These are phyloP conservation scores for human DNA, from an alignment of 2,113 vertebrate species.

Conservation along the genomic window DNA sequence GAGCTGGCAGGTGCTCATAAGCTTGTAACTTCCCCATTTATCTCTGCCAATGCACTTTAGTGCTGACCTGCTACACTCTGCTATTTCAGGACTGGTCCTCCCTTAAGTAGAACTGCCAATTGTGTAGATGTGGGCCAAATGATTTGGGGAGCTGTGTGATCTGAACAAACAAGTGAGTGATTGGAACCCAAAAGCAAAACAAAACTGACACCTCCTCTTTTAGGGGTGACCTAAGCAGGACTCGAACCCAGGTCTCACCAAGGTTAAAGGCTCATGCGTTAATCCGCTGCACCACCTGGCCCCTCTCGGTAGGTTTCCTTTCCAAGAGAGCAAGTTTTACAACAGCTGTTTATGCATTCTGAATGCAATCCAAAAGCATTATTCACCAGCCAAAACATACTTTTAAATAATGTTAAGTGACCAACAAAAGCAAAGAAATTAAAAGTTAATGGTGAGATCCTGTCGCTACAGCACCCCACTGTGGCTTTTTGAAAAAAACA, in stretches of 20 bases:
- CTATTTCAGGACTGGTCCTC: constrained; percentile 68
- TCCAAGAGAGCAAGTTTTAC: constrained; percentile 74
- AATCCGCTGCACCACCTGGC: constrained; percentile 45
- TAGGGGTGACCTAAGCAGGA: background rate
- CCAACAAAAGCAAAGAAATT: constrained; percentile 81
- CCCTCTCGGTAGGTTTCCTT: background rate
- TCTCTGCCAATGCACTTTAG: constrained; percentile 66
- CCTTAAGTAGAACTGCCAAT: constrained; percentile 63
- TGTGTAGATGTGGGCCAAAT: constrained; percentile 64
- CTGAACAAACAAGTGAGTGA: constrained; percentile 65
- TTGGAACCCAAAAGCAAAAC: constrained; percentile 55
- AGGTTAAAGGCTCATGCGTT: constrained; percentile 31
- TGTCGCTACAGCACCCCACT: constrained; percentile 78
- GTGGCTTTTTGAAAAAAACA: constrained; percentile 76
- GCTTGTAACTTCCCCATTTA: constrained; percentile 55
- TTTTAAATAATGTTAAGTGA: constrained; percentile 80
- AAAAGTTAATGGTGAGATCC: constrained; percentile 77
- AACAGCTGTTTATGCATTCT: constrained; percentile 79
- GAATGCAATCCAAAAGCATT: constrained; percentile 78
- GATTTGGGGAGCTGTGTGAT: constrained; percentile 72
- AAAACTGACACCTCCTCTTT: background rate
- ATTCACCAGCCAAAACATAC: constrained; percentile 78
- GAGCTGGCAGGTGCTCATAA: constrained; percentile 41
- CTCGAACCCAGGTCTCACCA: constrained; percentile 29
- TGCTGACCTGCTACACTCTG: constrained; percentile 54